Evolutionary conservation across 2,113 vertebrate species (phyloP).

Genomic region (Brienomyrus brachyistius): DNA sequence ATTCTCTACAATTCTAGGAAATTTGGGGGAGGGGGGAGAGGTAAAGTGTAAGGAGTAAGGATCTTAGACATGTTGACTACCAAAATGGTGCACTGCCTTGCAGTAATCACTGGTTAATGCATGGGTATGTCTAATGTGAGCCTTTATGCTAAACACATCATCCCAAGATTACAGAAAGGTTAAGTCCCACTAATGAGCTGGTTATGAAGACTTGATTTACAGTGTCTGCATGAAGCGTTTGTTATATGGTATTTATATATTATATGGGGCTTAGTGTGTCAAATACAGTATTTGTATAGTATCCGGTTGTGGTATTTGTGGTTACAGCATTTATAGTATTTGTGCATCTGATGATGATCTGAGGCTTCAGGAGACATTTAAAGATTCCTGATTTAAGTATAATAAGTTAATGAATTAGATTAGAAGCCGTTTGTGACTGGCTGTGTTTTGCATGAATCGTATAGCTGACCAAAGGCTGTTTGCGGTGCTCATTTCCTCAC

Average conservation of each 20-base stretch:
- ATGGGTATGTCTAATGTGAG: not conserved
- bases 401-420: not conserved
- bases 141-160: not conserved
- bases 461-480: not conserved
- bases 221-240: not conserved
- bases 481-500: not conserved
- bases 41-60: not conserved
- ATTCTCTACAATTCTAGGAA: not conserved
- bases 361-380: not conserved
- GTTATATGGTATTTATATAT: not conserved
- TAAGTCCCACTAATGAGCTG: not conserved
- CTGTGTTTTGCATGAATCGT: not conserved
- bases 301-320: not conserved
- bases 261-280: not conserved
- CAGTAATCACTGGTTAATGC: not conserved
- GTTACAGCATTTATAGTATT: not conserved
- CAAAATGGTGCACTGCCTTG: not conserved
- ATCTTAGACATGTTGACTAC: not conserved
- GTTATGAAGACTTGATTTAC: not conserved
- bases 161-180: not conserved
- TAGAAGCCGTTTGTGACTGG: not conserved
- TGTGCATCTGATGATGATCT: not conserved
- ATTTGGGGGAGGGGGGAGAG: not conserved
- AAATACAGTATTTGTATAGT: not conserved
- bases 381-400: not conserved